Evolutionary conservation across 1,140 invertebrate species (phyloP).

Genomic region (Nymphalis io): DNA sequence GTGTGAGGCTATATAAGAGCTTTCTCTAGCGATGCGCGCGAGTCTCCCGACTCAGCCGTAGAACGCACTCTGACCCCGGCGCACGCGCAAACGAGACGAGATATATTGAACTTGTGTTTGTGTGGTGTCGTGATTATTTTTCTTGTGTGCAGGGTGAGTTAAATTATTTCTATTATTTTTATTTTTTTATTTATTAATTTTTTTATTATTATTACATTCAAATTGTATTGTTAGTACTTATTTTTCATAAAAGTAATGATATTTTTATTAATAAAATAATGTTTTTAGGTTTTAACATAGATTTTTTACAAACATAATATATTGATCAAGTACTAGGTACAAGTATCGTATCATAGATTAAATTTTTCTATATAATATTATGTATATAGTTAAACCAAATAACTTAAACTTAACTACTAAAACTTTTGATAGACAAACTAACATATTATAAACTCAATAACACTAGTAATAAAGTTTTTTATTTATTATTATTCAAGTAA

Average conservation of each 20-base stretch:
- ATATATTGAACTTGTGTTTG: slow-evolving; percentile 54
- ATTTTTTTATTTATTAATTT: slow-evolving; percentile 5
- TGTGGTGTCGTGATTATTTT: slow-evolving; percentile 66
- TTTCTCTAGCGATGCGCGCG: slow-evolving; percentile 63
- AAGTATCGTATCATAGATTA: no score
- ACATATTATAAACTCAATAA: not conserved
- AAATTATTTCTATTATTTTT: slow-evolving; percentile 12
- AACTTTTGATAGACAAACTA: not conserved
- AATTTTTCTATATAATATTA: no score
- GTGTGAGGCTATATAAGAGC: slow-evolving; percentile 73
- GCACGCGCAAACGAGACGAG: slow-evolving; percentile 34
- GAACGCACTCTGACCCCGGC: slow-evolving; percentile 66
- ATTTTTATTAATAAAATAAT: not conserved
- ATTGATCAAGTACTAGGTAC: no score
- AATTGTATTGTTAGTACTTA: not conserved
- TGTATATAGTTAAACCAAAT: no score
- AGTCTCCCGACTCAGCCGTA: slow-evolving; percentile 58
- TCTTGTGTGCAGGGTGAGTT: slow-evolving; percentile 52
- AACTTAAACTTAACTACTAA: no score
- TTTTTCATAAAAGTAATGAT: not conserved
- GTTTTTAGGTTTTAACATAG: not conserved
- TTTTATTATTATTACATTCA: not conserved
- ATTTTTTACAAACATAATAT: no score
- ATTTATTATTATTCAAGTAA: slow-evolving; percentile 2
- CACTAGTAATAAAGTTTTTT: not conserved